Base-by-base conservation (phyloP, 2,113 vertebrate species). In the Lipotes vexillifer region DNA sequence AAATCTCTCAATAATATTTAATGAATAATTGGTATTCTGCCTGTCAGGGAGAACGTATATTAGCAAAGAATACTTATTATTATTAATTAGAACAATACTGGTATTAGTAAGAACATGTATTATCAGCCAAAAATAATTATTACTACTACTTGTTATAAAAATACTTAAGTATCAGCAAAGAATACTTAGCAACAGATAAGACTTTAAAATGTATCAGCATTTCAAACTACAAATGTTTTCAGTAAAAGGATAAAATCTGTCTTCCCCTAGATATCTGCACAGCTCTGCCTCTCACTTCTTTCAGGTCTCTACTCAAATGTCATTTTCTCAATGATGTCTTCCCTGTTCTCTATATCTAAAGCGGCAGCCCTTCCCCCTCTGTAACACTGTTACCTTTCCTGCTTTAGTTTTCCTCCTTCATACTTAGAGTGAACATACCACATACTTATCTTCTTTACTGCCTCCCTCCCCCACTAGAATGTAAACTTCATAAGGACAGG, bases 1-100 rank as follows among this genome's bases (percentile, higher is more conserved):
- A 91, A 82, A 61, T 61, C 23, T 92, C 33, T 88, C 31, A 93
- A 74, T n/a, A 94, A 66, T 74, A 91, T 81, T 66, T 90, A 69
- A 49, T 90, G 33, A 87, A 65, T 78, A 95, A 90, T 8, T 90
- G 52, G 25, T 69, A 31, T 55, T 90, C 33, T 86, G 33, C 46
- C 33, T 90, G 2, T 81, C 69, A 88, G 36, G 44, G 14, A 93
- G 41, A 93, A 88, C 17, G 13, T 55, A 25, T 84, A 74, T 68
- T 38, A 52, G 69, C 33, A 66, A 92, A 96, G 6, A 72, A 88
- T 94, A 92, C 57, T 75, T 87, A 69, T 80, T 92, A 80, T 55
- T 90, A 83, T 52, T 52, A 88, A 81, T 68, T 38, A 96, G 68
- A 88, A 33, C 27, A 72, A 18, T 49, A 55, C 6, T 90, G 29